Evolutionary conservation across 2,888 invertebrate genomes (phyloP).

Genomic region (Macrophya annulata): DNA sequence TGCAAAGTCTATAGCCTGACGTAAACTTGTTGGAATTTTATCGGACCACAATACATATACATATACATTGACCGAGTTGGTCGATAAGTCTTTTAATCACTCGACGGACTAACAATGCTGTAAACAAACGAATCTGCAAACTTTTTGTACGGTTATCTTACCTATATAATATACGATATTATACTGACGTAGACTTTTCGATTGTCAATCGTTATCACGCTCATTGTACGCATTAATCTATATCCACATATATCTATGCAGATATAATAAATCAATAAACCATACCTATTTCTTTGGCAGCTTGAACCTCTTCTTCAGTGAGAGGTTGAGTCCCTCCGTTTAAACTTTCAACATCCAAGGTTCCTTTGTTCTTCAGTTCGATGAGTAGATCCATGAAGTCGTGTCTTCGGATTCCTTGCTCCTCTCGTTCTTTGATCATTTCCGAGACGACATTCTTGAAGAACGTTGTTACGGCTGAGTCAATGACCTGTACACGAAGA

Average conservation of each 20-base stretch:
- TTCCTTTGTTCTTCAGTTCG: constrained; percentile 74
- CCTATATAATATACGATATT: not conserved
- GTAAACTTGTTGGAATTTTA: constrained; percentile 21
- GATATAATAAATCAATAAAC: too few relatives aligned
- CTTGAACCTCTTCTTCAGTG: constrained; percentile 63
- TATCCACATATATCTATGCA: not conserved
- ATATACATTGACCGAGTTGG: not conserved
- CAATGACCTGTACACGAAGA: constrained; percentile 71
- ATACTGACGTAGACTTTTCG: not conserved
- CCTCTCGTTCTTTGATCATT: constrained; percentile 74
- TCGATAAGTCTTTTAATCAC: not conserved
- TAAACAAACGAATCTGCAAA: constrained; percentile 7
- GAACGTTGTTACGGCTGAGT: constrained; percentile 72
- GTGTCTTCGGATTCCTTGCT: constrained; percentile 70
- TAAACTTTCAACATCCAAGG: constrained; percentile 64
- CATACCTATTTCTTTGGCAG: constrained; percentile 69
- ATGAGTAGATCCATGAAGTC: constrained; percentile 78
- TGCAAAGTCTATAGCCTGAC: not conserved
- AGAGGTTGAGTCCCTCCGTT: constrained; percentile 47
- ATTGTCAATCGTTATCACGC: not conserved
- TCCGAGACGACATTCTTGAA: constrained; percentile 75
- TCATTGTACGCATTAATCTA: not conserved
- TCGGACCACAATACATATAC: not conserved
- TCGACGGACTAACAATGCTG: not conserved
- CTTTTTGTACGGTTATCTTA: not conserved